Percentiles rank a stretch among this genome's conserved stretches.
These are phyloP conservation scores for Ceriagrion tenellum DNA, from an alignment of 2,888 invertebrate species.

Conservation along the genomic window DNA sequence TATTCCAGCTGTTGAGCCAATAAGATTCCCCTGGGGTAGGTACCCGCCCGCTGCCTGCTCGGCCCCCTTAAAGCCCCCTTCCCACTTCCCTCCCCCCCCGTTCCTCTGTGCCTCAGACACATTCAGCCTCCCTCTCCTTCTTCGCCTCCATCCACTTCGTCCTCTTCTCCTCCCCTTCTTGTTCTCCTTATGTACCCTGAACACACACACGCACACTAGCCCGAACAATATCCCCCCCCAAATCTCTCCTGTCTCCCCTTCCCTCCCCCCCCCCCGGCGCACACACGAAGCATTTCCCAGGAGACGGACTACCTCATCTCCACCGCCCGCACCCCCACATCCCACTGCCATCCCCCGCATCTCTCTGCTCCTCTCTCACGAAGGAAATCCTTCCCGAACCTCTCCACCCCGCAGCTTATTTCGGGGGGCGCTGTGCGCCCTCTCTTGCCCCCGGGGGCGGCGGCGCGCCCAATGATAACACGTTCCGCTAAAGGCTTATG, in stretches of 20 bases:
- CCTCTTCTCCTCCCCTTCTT: background rate
- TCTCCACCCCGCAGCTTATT: background rate
- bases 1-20: conserved; percentile 67
- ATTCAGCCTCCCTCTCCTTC: background rate
- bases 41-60: background rate
- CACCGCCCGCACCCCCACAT: background rate
- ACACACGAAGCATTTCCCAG: background rate
- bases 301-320: background rate
- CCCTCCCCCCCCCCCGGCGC: background rate
- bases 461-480: background rate
- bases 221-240: too few species aligned
- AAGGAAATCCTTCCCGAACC: background rate
- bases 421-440: background rate
- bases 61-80: background rate
- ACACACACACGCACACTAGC: background rate
- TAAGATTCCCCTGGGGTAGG: conserved; percentile 50
- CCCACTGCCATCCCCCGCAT: background rate
- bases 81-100: background rate
- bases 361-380: background rate
- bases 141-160: background rate
- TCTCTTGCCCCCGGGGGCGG: background rate
- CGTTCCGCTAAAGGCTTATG: background rate
- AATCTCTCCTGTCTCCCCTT: background rate
- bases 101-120: background rate
- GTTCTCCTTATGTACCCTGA: background rate